Base-by-base conservation (phyloP, 1,140 invertebrate species). In the Formica exsecta region DNA sequence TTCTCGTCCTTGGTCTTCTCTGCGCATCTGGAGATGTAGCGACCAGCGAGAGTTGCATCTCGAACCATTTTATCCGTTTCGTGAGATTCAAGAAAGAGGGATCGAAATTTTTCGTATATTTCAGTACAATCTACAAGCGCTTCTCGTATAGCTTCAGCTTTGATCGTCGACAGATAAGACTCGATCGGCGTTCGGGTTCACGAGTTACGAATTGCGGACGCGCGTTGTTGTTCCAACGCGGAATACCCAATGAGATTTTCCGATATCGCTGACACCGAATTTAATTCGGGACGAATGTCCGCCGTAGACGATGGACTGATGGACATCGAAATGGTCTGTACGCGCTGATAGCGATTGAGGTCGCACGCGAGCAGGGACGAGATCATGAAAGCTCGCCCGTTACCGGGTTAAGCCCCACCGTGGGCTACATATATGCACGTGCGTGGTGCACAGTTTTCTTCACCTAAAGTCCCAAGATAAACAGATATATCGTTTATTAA, bases 1-100 rank as follows among this genome's bases (percentile, higher is more conserved):
- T 71, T 74, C 86, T 74, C 86, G 91, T 85, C 91, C 89, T 92
- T 88, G 89, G 70, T 86, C 68, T 91, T 86, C 74, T 68, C 79
- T 87, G 70, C 81, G 44, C 75, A 64, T 62, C 76, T 54, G 66
- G n/a, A 54, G 36, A 51, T 57, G 38, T 77, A 41, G 70, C 22
- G 22, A 66, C 32, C 32, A 41, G 65, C 65, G 22, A 80, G 22
- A 80, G 25, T 22, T 68, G 66, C 66, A 29, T 77, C 36, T 65
- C 13, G 7, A 57, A 16, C 36, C n/a, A 57, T 81, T 71, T 44
- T 32, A 51, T 71, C 9, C n/a, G 8, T 57, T 79, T 68, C 44
- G 64, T 9, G 38, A 77, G 13, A 66, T 44, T 22, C 5, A 2
- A 25, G 25, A 19, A 32, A 44, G 6, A 29, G 9, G 3, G 48